A percentile compares a stretch with the other conserved stretches of the same genome.
These are phyloP conservation scores for Drosophila meridionalis DNA, from an alignment of 2,888 invertebrate genomes.

Conservation along the genomic window DNA sequence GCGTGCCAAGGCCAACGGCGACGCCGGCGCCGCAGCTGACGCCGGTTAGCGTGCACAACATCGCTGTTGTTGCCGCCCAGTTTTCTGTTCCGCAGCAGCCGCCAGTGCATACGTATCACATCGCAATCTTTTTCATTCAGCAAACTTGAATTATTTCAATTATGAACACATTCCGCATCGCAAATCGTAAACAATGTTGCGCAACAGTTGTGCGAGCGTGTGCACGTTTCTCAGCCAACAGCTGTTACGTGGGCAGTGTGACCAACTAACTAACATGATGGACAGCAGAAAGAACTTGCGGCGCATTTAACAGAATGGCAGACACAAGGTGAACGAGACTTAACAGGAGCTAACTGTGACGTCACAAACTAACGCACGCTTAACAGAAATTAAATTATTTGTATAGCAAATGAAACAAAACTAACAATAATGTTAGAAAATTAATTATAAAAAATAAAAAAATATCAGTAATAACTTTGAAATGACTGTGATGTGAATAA, in stretches of 20 bases:
- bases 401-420: not conserved
- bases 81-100: slow-evolving; percentile 24
- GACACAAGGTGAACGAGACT: not conserved
- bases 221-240: slow-evolving; percentile 48
- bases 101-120: slow-evolving; percentile 25
- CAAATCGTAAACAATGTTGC: slow-evolving; percentile 48
- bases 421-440: not conserved
- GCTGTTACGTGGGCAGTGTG: slow-evolving; percentile 52
- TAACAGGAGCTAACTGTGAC: slow-evolving; percentile 28
- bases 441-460: not conserved
- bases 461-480: not conserved
- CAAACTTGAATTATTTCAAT: slow-evolving; percentile 36
- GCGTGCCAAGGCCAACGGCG: slow-evolving; percentile 45
- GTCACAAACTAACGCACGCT: slow-evolving; percentile 23
- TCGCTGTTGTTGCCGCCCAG: slow-evolving; percentile 21
- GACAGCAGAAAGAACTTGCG: not conserved
- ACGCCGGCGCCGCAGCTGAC: slow-evolving; percentile 20
- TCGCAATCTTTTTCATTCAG: slow-evolving; percentile 53
- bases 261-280: slow-evolving; percentile 16
- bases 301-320: slow-evolving; percentile 21
- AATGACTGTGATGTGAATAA: not conserved
- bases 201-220: slow-evolving; percentile 53
- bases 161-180: slow-evolving; percentile 18
- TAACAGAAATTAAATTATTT: not conserved
- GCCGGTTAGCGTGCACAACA: slow-evolving; percentile 52